Evolutionary conservation across 2,113 vertebrate genomes (phyloP).

Genomic region (Malurus elegans): DNA sequence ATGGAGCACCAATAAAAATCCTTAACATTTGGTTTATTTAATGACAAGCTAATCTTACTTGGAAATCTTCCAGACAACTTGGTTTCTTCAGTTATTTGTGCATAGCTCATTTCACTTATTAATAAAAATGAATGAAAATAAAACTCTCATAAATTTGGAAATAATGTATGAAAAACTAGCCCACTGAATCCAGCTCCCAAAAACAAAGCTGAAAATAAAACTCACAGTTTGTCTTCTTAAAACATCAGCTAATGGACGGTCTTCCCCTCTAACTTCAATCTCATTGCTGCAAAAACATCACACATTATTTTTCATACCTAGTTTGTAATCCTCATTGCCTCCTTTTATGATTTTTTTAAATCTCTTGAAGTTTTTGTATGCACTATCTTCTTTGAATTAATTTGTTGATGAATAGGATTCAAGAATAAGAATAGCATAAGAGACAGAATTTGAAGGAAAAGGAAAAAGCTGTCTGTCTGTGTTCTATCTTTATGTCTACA

Average conservation of each 20-base stretch:
- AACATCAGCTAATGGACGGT: slow-evolving; percentile 13
- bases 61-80: background rate
- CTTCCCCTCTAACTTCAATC: background rate
- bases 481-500: background rate
- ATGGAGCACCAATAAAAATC: background rate
- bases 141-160: background rate
- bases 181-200: background rate
- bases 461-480: background rate
- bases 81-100: background rate
- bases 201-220: background rate
- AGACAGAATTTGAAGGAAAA: background rate
- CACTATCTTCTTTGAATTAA: background rate
- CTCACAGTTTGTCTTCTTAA: background rate
- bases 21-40: slow-evolving; percentile 6
- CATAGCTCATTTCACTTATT: background rate
- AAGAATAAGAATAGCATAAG: background rate
- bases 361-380: background rate
- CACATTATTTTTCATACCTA: background rate
- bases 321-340: background rate
- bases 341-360: background rate
- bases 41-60: background rate
- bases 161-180: background rate
- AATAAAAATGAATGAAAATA: slow-evolving; percentile 16
- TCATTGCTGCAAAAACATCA: background rate
- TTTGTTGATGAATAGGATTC: background rate